Evolutionary conservation across 2,797 vertebrate species (phyloP).

Genomic region (Antennarius maculatus): DNA sequence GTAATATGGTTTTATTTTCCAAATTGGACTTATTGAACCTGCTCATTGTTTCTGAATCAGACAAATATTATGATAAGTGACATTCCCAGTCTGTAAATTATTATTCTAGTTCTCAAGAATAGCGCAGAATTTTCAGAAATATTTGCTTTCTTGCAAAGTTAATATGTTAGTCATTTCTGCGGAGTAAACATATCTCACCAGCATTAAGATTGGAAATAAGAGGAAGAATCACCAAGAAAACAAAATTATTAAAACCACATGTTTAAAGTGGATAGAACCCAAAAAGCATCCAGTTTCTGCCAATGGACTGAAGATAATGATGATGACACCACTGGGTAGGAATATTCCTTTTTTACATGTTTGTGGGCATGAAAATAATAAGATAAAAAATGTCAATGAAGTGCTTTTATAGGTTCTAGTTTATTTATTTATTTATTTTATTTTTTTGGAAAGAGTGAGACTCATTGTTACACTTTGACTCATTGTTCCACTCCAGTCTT

Average conservation of each 20-base stretch:
- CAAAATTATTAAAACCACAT: too few species aligned
- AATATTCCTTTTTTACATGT: neutral
- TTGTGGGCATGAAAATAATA: neutral
- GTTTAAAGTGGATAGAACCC: neutral
- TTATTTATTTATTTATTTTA: too few species aligned
- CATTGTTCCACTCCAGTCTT: neutral
- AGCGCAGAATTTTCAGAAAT: neutral
- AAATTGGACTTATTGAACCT: slow-evolving; percentile 1
- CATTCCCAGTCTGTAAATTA: neutral
- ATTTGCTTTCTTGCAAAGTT: neutral
- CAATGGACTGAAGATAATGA: too few species aligned
- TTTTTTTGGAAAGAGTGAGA: neutral
- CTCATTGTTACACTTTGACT: neutral
- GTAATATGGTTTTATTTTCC: slow-evolving; percentile 9
- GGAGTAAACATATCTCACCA: too few species aligned
- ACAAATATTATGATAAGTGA: neutral
- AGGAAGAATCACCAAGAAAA: too few species aligned
- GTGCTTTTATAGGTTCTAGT: neutral
- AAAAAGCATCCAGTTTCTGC: neutral
- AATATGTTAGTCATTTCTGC: too few species aligned
- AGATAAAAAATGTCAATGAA: neutral
- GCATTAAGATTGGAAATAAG: too few species aligned
- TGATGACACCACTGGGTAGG: neutral
- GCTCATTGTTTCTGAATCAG: slow-evolving; percentile 1
- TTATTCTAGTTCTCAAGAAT: neutral